These are phyloP conservation scores for Scatophagus argus DNA, from an alignment of 2,113 vertebrate species.

Conservation along the genomic window DNA sequence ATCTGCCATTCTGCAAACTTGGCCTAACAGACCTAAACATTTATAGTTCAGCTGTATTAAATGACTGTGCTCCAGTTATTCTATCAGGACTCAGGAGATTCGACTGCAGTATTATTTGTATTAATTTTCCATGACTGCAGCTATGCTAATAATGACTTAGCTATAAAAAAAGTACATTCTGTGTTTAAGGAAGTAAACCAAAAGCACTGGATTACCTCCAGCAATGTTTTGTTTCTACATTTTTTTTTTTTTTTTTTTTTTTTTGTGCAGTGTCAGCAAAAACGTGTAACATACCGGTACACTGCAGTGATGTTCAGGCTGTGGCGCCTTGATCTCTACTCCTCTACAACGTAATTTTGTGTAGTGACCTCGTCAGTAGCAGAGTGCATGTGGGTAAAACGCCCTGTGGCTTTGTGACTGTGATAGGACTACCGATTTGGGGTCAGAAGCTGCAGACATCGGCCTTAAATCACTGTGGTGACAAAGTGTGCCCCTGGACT, in stretches of 20 bases:
- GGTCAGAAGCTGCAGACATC: constrained; percentile 38
- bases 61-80: no score
- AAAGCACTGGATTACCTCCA: not conserved
- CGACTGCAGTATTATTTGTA: not conserved
- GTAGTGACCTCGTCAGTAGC: constrained; percentile 54
- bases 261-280: not conserved
- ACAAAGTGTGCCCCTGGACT: not conserved
- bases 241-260: not conserved
- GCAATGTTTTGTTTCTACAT: not conserved
- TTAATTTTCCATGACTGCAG: not conserved
- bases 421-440: constrained; percentile 47
- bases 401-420: constrained; percentile 30
- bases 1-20: not conserved
- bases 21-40: not conserved
- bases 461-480: constrained; percentile 28
- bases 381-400: constrained; percentile 16
- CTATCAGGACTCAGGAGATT: no score
- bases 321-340: constrained; percentile 24
- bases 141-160: not conserved
- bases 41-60: not conserved
- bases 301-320: constrained; percentile 16
- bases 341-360: not conserved
- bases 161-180: not conserved
- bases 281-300: not conserved
- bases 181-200: not conserved